Conservation (phyloP, 2,113 vertebrate genomes). For the Chaetorhynchus papuensis region DNA sequence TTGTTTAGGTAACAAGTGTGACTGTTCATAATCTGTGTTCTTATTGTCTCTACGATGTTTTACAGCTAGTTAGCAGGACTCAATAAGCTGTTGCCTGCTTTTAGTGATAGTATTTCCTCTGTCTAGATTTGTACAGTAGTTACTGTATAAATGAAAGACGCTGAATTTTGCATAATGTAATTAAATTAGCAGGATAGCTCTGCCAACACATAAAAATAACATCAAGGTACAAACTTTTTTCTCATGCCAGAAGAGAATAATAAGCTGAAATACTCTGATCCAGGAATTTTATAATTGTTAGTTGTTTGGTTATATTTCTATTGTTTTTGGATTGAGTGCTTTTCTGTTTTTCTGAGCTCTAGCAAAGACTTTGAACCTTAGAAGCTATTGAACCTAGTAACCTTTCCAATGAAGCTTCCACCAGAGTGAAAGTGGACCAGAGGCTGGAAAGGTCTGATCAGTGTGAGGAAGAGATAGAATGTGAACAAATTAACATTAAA, state of each 20-base stretch:
- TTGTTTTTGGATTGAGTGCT: background rate
- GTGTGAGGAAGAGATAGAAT: background rate
- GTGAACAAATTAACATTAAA: background rate
- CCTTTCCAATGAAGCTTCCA: background rate
- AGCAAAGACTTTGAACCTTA: background rate
- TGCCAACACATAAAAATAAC: background rate
- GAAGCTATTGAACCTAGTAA: background rate
- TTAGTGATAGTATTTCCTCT: background rate
- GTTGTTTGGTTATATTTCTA: background rate
- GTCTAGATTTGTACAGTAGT: background rate
- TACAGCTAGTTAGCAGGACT: background rate
- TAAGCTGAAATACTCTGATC: background rate
- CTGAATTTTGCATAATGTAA: background rate
- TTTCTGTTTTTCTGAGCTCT: background rate
- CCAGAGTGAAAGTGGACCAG: background rate
- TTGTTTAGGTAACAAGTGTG: background rate
- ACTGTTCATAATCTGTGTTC: background rate
- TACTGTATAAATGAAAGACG: background rate
- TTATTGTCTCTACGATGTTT: background rate
- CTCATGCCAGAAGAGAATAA: background rate
- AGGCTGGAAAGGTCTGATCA: background rate
- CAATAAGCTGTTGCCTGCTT: background rate
- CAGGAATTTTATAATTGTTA: background rate
- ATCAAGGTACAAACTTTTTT: background rate
- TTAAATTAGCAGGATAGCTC: background rate